These are phyloP conservation scores for Eupithecia exiguata DNA, from an alignment of 2,888 invertebrate species.

Conservation along the genomic window DNA sequence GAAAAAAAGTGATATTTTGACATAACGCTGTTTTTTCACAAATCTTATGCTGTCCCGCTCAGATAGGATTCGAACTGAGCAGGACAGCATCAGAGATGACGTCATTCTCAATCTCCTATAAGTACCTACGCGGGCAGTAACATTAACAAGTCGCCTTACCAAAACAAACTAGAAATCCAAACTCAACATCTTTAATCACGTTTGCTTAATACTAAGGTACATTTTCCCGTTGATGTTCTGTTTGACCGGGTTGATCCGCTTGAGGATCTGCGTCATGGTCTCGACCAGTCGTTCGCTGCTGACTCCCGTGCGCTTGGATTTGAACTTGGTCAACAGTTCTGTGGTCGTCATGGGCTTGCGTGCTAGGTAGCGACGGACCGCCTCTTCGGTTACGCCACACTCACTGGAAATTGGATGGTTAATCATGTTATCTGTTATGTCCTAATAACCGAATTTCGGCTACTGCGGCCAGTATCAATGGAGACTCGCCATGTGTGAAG, in stretches of 20 bases:
- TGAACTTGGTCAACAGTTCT: slow-evolving; percentile 97
- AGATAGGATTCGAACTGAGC: too few species aligned
- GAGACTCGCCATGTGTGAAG: too few species aligned
- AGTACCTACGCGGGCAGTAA: too few species aligned
- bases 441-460: too few species aligned
- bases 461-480: too few species aligned
- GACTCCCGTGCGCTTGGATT: slow-evolving; percentile 95
- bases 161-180: background rate
- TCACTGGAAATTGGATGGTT: slow-evolving; percentile 82
- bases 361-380: slow-evolving; percentile 96
- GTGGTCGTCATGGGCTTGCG: slow-evolving; percentile 99
- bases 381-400: slow-evolving; percentile 96
- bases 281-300: slow-evolving; percentile 95
- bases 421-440: too few species aligned
- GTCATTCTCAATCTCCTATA: too few species aligned
- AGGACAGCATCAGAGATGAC: too few species aligned
- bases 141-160: background rate
- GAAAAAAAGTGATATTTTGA: too few species aligned
- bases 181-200: slow-evolving; percentile 50
- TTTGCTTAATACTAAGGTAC: slow-evolving; percentile 93
- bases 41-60: too few species aligned
- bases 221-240: slow-evolving; percentile 96
- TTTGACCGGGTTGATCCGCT: slow-evolving; percentile 96
- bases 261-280: slow-evolving; percentile 96
- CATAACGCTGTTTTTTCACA: too few species aligned